Evolutionary conservation across 1,140 invertebrate genomes (phyloP).

Genomic region (Aphelenchoides avenae): DNA sequence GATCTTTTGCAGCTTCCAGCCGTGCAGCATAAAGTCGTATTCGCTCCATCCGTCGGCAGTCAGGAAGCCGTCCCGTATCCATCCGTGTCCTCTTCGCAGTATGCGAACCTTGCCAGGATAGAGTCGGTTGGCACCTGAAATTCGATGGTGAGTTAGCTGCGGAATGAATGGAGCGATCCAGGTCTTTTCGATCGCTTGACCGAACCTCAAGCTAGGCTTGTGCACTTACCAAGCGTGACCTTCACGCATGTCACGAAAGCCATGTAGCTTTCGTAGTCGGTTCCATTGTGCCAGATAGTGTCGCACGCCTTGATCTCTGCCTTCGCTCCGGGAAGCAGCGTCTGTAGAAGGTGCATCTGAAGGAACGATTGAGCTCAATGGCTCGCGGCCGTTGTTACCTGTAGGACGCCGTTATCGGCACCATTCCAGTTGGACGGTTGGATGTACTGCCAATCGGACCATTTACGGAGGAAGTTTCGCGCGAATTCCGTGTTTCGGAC

Average conservation of each 20-base stretch:
- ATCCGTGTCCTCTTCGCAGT: constrained; percentile 30
- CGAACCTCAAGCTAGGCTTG: no score
- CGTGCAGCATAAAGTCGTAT: constrained; percentile 48
- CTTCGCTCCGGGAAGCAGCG: constrained; percentile 32
- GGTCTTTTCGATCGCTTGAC: no score
- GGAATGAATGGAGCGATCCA: no score
- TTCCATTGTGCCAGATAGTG: constrained; percentile 36
- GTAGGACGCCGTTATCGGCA: constrained; percentile 48
- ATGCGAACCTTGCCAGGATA: constrained; percentile 40
- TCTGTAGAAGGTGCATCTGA: constrained; percentile 43
- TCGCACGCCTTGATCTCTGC: constrained; percentile 47
- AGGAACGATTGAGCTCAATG: constrained; percentile 1
- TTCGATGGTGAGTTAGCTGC: no score
- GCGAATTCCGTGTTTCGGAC: constrained; percentile 46
- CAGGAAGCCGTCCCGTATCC: constrained; percentile 44
- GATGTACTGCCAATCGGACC: constrained; percentile 44
- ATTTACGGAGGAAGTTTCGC: constrained; percentile 43
- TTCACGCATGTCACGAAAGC: constrained; percentile 46
- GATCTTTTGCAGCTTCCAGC: constrained; percentile 45
- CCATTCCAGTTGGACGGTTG: constrained; percentile 44
- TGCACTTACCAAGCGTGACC: constrained; percentile 32
- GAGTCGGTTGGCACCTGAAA: constrained; percentile 33
- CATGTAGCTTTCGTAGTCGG: constrained; percentile 46
- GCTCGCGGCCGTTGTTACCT: constrained; percentile 4
- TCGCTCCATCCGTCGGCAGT: constrained; percentile 35